phyloP scores from a whole-genome alignment of 2,797 vertebrate genomes.

The Arnoldichthys spilopterus region DNA sequence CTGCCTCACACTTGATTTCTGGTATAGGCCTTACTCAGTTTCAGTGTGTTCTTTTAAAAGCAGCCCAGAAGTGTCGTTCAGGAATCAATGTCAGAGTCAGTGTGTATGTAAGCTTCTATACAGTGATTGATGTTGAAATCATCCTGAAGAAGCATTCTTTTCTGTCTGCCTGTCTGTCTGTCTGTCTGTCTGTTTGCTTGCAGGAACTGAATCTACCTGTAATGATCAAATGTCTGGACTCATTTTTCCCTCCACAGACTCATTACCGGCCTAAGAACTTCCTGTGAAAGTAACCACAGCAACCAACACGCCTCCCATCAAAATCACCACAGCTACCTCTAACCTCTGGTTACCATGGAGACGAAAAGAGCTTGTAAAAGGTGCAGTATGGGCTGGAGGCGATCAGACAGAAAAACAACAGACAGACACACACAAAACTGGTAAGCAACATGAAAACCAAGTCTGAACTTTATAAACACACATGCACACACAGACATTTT shows the following conservation, averaged over 20 bases:
- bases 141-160: too few relatives aligned
- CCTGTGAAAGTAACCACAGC: slow-evolving; percentile 44
- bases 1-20: too few relatives aligned
- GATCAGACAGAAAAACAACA: slow-evolving; percentile 3
- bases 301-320: slow-evolving; percentile 24
- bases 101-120: too few relatives aligned
- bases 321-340: slow-evolving; percentile 33
- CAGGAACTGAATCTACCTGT: too few relatives aligned
- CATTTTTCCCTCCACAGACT: background rate
- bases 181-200: too few relatives aligned
- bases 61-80: too few relatives aligned
- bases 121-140: too few relatives aligned
- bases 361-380: slow-evolving; percentile 29
- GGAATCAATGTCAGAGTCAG: too few relatives aligned
- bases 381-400: slow-evolving; percentile 31
- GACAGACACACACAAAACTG: background rate
- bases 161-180: too few relatives aligned
- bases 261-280: slow-evolving; percentile 36
- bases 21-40: too few relatives aligned
- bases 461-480: background rate
- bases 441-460: background rate
- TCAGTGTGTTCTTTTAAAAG: too few relatives aligned
- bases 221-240: background rate
- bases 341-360: slow-evolving; percentile 47
- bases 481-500: background rate